These are phyloP conservation scores for Cosmorhoe ocellata DNA, from an alignment of 2,888 invertebrate species.

Conservation along the genomic window DNA sequence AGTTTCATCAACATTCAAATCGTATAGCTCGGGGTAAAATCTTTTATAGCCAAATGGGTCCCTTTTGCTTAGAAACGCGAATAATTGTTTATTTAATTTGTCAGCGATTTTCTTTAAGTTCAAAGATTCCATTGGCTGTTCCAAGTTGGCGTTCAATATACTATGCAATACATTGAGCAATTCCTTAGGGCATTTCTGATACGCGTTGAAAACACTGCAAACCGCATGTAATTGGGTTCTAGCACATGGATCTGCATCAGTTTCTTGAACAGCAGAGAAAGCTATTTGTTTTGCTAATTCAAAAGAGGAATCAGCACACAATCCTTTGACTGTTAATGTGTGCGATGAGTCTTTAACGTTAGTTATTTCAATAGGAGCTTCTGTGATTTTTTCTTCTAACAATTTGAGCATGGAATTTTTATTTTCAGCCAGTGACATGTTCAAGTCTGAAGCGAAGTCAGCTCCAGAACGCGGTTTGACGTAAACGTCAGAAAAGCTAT, in stretches of 20 bases:
- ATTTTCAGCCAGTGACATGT: slow-evolving; percentile 71
- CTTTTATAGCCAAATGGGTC: slow-evolving; percentile 44
- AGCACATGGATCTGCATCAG: slow-evolving; percentile 16
- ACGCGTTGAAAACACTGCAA: slow-evolving; percentile 52
- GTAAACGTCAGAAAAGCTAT: slow-evolving; percentile 86
- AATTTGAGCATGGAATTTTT: slow-evolving; percentile 72
- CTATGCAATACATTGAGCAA: slow-evolving; percentile 40
- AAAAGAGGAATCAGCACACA: slow-evolving; percentile 76
- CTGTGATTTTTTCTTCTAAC: slow-evolving; percentile 46
- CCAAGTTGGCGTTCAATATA: slow-evolving; percentile 41
- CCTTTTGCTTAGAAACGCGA: neutral
- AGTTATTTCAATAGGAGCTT: slow-evolving; percentile 24
- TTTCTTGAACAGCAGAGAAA: slow-evolving; percentile 57
- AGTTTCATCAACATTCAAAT: slow-evolving; percentile 34
- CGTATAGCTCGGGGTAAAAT: slow-evolving; percentile 56
- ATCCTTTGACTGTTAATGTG: slow-evolving; percentile 65
- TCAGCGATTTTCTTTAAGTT: slow-evolving; percentile 15
- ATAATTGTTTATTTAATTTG: slow-evolving; percentile 35
- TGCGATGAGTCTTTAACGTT: slow-evolving; percentile 41
- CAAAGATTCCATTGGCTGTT: slow-evolving; percentile 1
- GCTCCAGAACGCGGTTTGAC: slow-evolving; percentile 78
- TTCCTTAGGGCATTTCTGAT: slow-evolving; percentile 55
- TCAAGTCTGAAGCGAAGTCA: slow-evolving; percentile 59
- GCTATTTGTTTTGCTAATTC: slow-evolving; percentile 82
- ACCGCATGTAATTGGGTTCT: slow-evolving; percentile 35